Conservation (phyloP, 2,888 invertebrate genomes). For the Caenorhabditis panamensis region DNA sequence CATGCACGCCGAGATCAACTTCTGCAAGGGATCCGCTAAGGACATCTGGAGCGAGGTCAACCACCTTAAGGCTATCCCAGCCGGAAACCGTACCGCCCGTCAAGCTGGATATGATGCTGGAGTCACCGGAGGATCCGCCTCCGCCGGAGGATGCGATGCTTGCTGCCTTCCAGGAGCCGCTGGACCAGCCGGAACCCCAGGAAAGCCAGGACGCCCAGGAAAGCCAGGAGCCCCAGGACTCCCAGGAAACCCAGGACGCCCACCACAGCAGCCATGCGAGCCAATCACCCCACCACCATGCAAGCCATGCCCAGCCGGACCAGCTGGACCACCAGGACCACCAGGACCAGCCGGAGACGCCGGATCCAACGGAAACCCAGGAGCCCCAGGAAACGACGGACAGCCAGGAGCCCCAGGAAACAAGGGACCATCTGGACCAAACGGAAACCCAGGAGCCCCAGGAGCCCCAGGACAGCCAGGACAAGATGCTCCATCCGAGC, state of each 20-base stretch:
- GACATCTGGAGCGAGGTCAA: constrained; percentile 71
- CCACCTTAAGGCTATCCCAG: constrained; percentile 68
- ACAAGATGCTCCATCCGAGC: constrained; percentile 62
- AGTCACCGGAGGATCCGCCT: constrained; percentile 61
- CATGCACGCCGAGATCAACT: constrained; percentile 63
- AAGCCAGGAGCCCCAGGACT: constrained; percentile 76
- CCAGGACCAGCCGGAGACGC: constrained; percentile 69
- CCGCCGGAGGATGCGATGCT: constrained; percentile 71
- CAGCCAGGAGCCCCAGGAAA: constrained; percentile 64
- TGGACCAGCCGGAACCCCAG: constrained; percentile 68
- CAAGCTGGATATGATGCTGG: constrained; percentile 69
- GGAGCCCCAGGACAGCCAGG: constrained; percentile 70
- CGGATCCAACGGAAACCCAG: constrained; percentile 66
- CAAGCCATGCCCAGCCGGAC: constrained; percentile 74
- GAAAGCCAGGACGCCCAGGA: constrained; percentile 68
- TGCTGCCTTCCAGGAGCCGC: constrained; percentile 75
- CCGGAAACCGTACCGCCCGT: constrained; percentile 74
- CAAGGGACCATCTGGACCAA: constrained; percentile 73
- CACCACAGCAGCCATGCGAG: constrained; percentile 74
- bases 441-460: constrained; percentile 73
- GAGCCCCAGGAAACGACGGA: constrained; percentile 69
- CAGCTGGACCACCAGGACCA: constrained; percentile 73
- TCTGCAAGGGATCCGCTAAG: constrained; percentile 71
- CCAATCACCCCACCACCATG: constrained; percentile 75
- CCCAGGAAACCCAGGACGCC: constrained; percentile 73